phyloP scores from a whole-genome alignment of 2,113 vertebrate genomes.

The Equus quagga region DNA sequence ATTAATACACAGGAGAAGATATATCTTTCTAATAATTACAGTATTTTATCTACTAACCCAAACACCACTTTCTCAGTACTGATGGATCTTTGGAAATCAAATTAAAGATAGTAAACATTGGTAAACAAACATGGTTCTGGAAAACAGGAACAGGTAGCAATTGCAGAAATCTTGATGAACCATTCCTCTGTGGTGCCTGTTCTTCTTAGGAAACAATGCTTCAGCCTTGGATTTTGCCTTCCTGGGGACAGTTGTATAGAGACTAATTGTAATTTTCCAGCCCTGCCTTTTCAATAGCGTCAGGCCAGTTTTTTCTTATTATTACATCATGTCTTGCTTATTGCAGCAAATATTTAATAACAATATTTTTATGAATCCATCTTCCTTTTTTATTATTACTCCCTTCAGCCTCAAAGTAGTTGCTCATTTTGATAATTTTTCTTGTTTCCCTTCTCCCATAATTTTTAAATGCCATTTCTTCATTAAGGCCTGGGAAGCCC shows the following conservation, averaged over 20 bases:
- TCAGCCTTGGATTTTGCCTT: background rate
- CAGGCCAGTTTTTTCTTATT: background rate
- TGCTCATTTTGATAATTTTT: constrained; percentile 15
- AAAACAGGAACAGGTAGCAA: constrained; percentile 11
- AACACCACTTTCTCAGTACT: constrained; percentile 11
- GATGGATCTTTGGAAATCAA: constrained; percentile 46
- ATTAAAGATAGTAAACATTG: constrained; percentile 14
- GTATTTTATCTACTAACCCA: constrained; percentile 8
- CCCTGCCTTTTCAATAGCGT: constrained; percentile 26
- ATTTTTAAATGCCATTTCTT: constrained; percentile 37
- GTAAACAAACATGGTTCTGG: background rate
- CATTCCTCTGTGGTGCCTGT: background rate
- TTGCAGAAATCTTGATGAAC: background rate
- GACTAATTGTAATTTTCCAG: constrained; percentile 10
- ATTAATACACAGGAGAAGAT: background rate
- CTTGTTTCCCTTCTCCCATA: constrained; percentile 7
- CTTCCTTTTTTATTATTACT: constrained; percentile 38
- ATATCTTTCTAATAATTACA: background rate
- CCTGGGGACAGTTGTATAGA: background rate
- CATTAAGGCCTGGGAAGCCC: background rate
- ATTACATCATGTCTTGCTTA: constrained; percentile 22
- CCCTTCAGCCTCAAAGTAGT: constrained; percentile 16
- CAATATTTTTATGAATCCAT: constrained; percentile 23
- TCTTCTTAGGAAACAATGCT: background rate
- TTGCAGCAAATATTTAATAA: constrained; percentile 37